Conservation (phyloP, 2,888 invertebrate genomes). For the Prosapia bicincta region DNA sequence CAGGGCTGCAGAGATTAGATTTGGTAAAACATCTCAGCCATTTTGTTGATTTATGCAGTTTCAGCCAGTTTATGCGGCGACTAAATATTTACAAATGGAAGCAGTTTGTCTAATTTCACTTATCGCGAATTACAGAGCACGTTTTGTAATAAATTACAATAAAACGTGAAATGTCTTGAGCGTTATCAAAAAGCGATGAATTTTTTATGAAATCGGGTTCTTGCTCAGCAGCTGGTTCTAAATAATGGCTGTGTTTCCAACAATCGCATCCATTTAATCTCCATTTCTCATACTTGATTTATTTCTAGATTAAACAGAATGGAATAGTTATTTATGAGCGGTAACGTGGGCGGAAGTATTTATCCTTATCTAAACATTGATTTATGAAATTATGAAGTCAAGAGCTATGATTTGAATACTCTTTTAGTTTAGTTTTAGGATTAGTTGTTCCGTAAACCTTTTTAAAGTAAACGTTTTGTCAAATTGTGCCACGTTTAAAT, state of each 20-base stretch:
- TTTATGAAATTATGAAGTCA: too few species aligned
- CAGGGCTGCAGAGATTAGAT: background rate
- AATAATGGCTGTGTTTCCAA: background rate
- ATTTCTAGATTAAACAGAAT: background rate
- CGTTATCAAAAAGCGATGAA: background rate
- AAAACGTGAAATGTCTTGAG: background rate
- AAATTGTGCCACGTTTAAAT: too few species aligned
- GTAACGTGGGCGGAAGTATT: background rate
- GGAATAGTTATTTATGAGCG: background rate
- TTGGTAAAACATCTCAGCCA: background rate
- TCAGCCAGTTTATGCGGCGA: too few species aligned
- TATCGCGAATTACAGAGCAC: background rate
- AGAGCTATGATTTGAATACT: too few species aligned
- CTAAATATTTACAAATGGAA: background rate
- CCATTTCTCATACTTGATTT: background rate
- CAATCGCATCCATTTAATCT: background rate
- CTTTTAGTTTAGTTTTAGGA: too few species aligned
- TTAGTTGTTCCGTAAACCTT: too few species aligned
- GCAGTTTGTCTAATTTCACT: background rate
- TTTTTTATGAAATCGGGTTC: background rate
- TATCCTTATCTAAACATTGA: background rate
- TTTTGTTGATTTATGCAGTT: background rate
- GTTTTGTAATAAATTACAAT: background rate
- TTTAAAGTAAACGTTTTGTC: too few species aligned
- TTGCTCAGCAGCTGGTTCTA: background rate